phyloP scores from a whole-genome alignment of 2,888 invertebrate species.

The Zonitis immaculata region DNA sequence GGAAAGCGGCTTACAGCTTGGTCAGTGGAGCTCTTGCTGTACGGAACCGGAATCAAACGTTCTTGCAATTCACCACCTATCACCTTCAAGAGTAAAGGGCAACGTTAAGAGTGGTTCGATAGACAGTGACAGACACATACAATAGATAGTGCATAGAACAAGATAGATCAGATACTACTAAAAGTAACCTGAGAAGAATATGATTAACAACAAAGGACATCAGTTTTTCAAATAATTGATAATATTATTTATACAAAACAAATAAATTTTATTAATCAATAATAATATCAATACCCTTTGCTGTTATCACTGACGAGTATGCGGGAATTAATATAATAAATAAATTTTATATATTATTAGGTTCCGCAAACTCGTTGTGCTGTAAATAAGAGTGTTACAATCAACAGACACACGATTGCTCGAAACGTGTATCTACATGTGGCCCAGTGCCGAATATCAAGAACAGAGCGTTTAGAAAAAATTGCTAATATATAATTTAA shows the following conservation, averaged over 20 bases:
- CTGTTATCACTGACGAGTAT: conserved; percentile 15
- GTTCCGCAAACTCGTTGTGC: conserved; percentile 36
- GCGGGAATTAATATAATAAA: conserved; percentile 10
- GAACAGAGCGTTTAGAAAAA: conserved; percentile 43
- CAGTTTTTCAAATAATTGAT: neutral
- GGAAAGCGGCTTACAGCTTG: conserved; percentile 96
- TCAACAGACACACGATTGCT: conserved; percentile 50
- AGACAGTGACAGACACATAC: conserved; percentile 53
- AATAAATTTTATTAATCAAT: no score
- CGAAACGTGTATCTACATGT: conserved; percentile 47
- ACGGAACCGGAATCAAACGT: conserved; percentile 99
- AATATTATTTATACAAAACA: no score
- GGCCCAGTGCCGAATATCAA: conserved; percentile 46
- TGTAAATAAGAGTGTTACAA: conserved; percentile 40
- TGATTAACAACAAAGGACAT: conserved; percentile 16
- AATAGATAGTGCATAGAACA: conserved; percentile 51
- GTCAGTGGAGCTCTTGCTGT: conserved; percentile 99
- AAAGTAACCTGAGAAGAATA: conserved; percentile 38
- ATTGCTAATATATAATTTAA: conserved; percentile 5
- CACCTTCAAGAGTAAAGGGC: conserved; percentile 94
- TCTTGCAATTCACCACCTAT: conserved; percentile 99
- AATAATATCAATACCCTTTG: conserved; percentile 20
- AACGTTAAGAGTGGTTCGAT: conserved; percentile 69
- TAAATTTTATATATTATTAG: conserved; percentile 1
- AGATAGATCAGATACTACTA: conserved; percentile 54